These are phyloP conservation scores for Caiman crocodilus DNA, from an alignment of 2,797 vertebrate genomes.

Conservation along the genomic window DNA sequence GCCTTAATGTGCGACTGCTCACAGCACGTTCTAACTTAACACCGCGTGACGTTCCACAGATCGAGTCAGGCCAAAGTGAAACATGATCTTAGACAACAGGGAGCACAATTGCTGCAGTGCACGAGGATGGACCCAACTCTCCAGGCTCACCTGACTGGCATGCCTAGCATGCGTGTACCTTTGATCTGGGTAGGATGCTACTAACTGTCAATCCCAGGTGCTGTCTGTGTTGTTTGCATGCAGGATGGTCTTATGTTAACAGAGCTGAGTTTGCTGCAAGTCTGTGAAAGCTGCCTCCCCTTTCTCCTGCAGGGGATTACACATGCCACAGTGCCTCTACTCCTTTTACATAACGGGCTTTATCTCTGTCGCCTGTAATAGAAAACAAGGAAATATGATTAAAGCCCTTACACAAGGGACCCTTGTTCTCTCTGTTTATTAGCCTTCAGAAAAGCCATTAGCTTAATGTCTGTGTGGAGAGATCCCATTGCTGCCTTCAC, in stretches of 20 bases:
- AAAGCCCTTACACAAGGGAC: background rate
- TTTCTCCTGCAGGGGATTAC: background rate
- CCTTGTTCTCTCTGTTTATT: background rate
- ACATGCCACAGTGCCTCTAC: accelerated
- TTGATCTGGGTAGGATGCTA: background rate
- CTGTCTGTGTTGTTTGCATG: background rate
- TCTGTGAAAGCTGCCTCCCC: background rate
- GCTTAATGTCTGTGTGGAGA: accelerated
- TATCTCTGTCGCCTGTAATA: conserved; percentile 24
- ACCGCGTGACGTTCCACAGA: no score
- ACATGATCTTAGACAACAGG: background rate
- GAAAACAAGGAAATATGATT: conserved; percentile 10
- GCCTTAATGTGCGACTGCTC: no score
- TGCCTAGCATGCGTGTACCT: background rate
- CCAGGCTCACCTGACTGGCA: background rate
- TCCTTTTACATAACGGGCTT: accelerated
- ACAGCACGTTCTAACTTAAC: no score
- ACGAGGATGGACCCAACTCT: background rate
- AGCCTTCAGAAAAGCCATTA: background rate
- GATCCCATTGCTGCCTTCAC: background rate
- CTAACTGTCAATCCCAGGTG: no score
- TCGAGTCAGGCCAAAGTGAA: background rate
- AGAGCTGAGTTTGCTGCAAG: background rate
- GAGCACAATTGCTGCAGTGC: background rate
- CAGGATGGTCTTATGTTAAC: background rate